Percentiles rank a stretch among this genome's conserved stretches.
Evolutionary conservation across 2,113 vertebrate species (phyloP).

Genomic region (Morone saxatilis): DNA sequence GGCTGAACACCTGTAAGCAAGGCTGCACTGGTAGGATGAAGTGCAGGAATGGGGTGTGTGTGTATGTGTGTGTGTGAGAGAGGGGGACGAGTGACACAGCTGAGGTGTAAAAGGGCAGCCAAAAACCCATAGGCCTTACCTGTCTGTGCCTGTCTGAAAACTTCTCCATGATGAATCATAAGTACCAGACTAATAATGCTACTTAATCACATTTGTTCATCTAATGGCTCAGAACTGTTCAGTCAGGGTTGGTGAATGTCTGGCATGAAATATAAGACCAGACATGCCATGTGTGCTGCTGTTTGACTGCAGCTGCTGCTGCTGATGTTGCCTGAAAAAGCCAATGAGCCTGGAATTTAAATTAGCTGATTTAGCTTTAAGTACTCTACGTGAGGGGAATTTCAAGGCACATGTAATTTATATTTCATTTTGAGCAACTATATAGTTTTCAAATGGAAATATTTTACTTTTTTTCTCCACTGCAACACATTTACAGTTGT

Average conservation of each 20-base stretch:
- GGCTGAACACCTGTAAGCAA: slow-evolving; percentile 79
- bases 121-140: slow-evolving; percentile 21
- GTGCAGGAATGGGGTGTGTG: slow-evolving; percentile 36
- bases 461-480: background rate
- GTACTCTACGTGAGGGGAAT: background rate
- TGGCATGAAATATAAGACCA: slow-evolving; percentile 33
- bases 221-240: slow-evolving; percentile 11
- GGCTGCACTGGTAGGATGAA: slow-evolving; percentile 40
- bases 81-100: background rate
- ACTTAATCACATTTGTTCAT: slow-evolving; percentile 8
- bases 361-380: background rate
- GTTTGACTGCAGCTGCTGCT: slow-evolving; percentile 19
- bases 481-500: too few relatives aligned
- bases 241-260: slow-evolving; percentile 25
- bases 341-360: background rate
- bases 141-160: slow-evolving; percentile 63
- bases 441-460: background rate
- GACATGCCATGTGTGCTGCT: slow-evolving; percentile 16
- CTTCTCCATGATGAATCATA: slow-evolving; percentile 49
- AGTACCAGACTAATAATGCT: slow-evolving; percentile 38
- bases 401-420: background rate
- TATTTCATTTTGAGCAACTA: background rate
- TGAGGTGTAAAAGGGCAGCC: slow-evolving; percentile 27
- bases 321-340: background rate
- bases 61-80: background rate